These are phyloP conservation scores for Stenchaetothrips biformis DNA, from an alignment of 2,888 invertebrate species.

Conservation along the genomic window DNA sequence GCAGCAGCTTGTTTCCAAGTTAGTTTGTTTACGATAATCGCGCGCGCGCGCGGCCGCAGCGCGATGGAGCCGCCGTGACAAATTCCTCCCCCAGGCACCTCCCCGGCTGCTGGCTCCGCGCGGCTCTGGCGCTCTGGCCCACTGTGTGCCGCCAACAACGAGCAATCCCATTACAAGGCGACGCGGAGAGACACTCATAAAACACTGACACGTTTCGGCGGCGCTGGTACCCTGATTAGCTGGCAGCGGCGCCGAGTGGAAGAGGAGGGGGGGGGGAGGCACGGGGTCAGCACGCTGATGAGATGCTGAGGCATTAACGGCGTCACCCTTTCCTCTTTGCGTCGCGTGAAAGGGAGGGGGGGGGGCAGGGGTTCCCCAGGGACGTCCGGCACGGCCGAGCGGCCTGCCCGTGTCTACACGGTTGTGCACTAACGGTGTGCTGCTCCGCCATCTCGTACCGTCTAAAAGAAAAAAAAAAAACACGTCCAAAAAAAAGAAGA, in stretches of 20 bases:
- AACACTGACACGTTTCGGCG: not conserved
- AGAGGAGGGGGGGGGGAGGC: not conserved
- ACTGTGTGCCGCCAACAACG: too few relatives aligned
- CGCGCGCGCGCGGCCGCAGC: not conserved
- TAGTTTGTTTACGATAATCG: not conserved
- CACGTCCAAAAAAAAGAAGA: too few relatives aligned
- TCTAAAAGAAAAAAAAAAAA: too few relatives aligned
- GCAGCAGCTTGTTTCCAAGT: not conserved
- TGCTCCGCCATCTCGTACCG: too few relatives aligned
- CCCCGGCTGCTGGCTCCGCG: not conserved
- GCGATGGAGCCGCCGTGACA: not conserved
- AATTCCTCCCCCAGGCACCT: not conserved
- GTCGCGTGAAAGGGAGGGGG: too few relatives aligned
- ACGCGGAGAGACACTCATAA: too few relatives aligned
- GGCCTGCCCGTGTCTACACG: not conserved
- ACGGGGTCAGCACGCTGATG: not conserved
- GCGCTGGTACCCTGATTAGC: not conserved
- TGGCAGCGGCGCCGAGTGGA: not conserved
- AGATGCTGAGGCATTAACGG: slow-evolving; percentile 15
- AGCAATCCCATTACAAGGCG: too few relatives aligned
- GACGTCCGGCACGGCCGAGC: not conserved
- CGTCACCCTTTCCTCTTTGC: not conserved
- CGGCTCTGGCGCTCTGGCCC: too few relatives aligned
- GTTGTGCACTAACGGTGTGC: too few relatives aligned
- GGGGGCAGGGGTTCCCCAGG: too few relatives aligned